These are phyloP conservation scores for Enteromius trimaculatus DNA, from an alignment of 2,797 vertebrate genomes.

Conservation along the genomic window DNA sequence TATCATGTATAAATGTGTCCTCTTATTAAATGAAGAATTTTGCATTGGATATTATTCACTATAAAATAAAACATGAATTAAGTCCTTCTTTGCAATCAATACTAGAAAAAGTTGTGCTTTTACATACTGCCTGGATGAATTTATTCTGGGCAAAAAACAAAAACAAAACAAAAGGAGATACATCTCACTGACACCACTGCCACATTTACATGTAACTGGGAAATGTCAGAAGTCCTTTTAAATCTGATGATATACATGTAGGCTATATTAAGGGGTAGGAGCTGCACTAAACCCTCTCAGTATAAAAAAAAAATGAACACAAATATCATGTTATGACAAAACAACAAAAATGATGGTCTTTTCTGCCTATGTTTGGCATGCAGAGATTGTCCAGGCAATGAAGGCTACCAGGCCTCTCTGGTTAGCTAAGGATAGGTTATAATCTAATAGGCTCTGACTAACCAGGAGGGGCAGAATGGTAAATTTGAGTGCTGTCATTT, in stretches of 20 bases:
- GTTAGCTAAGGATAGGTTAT: constrained; percentile 69
- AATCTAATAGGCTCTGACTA: constrained; percentile 62
- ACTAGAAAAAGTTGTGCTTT: constrained; percentile 39
- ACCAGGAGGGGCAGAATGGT: constrained; percentile 68
- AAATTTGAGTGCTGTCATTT: constrained; percentile 76
- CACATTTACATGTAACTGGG: constrained; percentile 68
- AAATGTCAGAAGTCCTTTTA: constrained; percentile 79
- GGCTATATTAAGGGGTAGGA: constrained; percentile 62
- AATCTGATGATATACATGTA: constrained; percentile 57
- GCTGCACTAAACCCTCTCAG: constrained; percentile 63
- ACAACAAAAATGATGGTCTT: constrained; percentile 54
- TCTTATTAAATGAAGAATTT: constrained; percentile 60
- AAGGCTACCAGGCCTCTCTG: constrained; percentile 60
- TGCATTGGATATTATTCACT: constrained; percentile 27
- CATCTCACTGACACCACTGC: constrained; percentile 68
- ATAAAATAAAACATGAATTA: constrained; percentile 18
- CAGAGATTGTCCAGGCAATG: constrained; percentile 45
- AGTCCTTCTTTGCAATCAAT: constrained; percentile 24
- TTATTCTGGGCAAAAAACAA: constrained; percentile 64
- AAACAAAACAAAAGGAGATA: constrained; percentile 59
- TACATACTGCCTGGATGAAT: constrained; percentile 48
- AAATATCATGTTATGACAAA: constrained; percentile 71
- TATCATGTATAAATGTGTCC: constrained; percentile 70
- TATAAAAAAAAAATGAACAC: constrained; percentile 68
- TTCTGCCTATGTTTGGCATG: constrained; percentile 45